Evolutionary conservation across 1,140 invertebrate genomes (phyloP).

Genomic region (Zaprionus lachaisei): DNA sequence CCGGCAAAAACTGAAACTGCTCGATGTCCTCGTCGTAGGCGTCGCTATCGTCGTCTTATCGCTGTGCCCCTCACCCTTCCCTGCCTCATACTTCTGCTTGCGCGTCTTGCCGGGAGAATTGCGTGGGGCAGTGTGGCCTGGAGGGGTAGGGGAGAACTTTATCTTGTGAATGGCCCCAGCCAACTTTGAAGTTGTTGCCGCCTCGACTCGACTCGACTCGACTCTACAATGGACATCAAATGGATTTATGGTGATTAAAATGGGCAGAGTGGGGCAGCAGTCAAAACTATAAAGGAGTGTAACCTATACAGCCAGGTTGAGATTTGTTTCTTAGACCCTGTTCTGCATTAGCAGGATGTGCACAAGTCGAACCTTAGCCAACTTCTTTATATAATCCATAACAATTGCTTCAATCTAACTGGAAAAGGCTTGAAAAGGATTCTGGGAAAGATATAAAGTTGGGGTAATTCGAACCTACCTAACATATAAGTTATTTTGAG

Average conservation of each 20-base stretch:
- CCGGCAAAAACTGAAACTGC: constrained; percentile 21
- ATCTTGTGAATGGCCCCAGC: constrained; percentile 48
- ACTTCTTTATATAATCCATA: too few species aligned
- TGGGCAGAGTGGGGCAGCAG: background rate
- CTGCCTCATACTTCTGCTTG: background rate
- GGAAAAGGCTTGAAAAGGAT: too few species aligned
- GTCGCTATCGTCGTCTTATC: constrained; percentile 69
- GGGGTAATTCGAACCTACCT: too few species aligned
- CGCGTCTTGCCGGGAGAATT: background rate
- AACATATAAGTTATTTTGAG: too few species aligned
- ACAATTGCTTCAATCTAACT: too few species aligned
- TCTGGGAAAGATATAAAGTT: too few species aligned
- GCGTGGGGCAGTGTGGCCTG: background rate
- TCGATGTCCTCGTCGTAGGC: constrained; percentile 47
- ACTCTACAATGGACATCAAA: constrained; percentile 35
- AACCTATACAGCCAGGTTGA: background rate
- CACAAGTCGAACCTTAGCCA: too few species aligned
- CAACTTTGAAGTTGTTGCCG: constrained; percentile 49
- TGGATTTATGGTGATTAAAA: constrained; percentile 51
- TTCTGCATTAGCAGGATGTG: too few species aligned
- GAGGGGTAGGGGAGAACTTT: constrained; percentile 13
- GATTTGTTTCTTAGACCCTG: background rate
- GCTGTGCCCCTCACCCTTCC: constrained; percentile 46
- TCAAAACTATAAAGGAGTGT: background rate
- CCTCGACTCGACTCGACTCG: constrained; percentile 12